Conservation (phyloP, 2,113 vertebrate genomes). For the Mustelus asterias region DNA sequence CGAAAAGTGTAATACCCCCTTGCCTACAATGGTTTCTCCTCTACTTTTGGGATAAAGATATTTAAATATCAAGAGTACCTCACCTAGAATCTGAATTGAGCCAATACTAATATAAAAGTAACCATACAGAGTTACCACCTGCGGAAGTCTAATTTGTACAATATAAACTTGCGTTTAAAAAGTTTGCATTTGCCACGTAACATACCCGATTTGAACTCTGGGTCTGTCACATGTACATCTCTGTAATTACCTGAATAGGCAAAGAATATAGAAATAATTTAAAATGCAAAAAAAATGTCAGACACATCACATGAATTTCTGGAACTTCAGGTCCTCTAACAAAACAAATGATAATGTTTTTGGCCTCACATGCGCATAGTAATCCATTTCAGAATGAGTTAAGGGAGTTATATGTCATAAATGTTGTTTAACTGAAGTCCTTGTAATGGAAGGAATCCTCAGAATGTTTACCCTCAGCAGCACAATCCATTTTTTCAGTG, state of each 20-base stretch:
- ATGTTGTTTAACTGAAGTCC: neutral
- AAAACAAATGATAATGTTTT: neutral
- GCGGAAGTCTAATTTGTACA: neutral
- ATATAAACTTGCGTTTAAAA: neutral
- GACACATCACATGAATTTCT: neutral
- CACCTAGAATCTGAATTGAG: neutral
- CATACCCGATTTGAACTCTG: neutral
- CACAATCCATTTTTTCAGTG: neutral
- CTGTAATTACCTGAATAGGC: neutral
- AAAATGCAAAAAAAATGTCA: neutral
- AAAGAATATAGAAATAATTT: neutral
- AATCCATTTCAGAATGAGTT: neutral
- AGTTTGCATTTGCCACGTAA: no score
- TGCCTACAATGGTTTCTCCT: neutral
- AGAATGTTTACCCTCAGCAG: neutral
- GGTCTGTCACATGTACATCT: neutral
- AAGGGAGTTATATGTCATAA: neutral
- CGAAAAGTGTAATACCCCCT: no score
- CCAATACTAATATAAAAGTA: neutral
- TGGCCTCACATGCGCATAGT: neutral
- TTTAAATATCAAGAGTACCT: neutral
- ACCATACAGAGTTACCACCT: neutral
- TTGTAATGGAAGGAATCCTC: conserved; percentile 14
- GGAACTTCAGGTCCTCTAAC: neutral
- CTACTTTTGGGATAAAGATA: neutral